phyloP scores from a whole-genome alignment of 2,797 vertebrate species.

The Bufotes viridis region DNA sequence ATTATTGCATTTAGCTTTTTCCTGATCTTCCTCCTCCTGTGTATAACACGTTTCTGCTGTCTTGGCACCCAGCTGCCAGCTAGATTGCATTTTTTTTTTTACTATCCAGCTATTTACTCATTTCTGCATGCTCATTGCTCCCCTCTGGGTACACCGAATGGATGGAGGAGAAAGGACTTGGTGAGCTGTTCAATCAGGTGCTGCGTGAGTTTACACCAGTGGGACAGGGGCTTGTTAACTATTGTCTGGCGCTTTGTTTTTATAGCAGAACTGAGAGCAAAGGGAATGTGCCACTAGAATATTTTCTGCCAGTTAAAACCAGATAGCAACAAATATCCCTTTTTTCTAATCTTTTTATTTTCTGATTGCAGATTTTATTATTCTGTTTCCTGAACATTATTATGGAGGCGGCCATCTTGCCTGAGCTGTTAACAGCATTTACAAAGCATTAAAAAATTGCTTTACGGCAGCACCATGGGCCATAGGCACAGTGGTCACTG shows the following conservation, averaged over 20 bases:
- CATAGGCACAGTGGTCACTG: no score
- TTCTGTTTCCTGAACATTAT: no score
- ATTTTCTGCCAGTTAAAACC: no score
- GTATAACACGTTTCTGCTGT: conserved; percentile 24
- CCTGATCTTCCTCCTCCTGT: not conserved
- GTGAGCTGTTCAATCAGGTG: conserved; percentile 58
- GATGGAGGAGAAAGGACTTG: conserved; percentile 44
- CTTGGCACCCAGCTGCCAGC: conserved; percentile 42
- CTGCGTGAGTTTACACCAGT: conserved; percentile 40
- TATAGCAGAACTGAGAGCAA: not conserved
- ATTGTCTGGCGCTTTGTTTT: not conserved
- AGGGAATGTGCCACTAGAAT: no score
- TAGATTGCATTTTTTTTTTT: conserved; percentile 56
- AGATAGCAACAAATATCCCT: no score
- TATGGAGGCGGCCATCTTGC: no score
- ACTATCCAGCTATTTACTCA: conserved; percentile 48
- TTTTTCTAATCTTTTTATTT: no score
- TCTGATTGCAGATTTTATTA: no score
- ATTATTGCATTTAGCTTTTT: not conserved
- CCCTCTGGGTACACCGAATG: conserved; percentile 53
- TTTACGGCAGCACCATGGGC: no score
- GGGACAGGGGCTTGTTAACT: conserved; percentile 38
- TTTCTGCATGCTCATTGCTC: conserved; percentile 44
- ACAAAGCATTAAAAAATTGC: no score
- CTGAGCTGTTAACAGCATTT: no score